Conservation (phyloP, 2,113 vertebrate genomes). For the Malurus elegans region DNA sequence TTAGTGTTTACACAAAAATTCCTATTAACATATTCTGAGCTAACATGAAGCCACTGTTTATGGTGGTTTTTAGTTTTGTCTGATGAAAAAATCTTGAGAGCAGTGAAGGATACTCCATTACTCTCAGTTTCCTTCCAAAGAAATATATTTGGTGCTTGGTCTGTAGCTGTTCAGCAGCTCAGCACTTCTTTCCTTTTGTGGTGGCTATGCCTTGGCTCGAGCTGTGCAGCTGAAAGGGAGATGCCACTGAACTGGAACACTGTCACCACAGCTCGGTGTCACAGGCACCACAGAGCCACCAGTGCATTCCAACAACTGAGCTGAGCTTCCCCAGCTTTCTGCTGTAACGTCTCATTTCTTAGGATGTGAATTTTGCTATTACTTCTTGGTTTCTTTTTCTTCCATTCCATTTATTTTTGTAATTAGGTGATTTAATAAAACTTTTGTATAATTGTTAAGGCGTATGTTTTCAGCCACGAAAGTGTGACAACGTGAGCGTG, state of each 20-base stretch:
- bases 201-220: neutral
- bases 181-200: neutral
- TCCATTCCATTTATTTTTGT: conserved; percentile 13
- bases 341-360: neutral
- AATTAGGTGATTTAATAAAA: conserved; percentile 48
- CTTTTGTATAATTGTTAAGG: neutral
- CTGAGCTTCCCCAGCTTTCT: neutral
- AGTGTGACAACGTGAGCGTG: rapidly evolving
- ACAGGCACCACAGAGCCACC: rapidly evolving
- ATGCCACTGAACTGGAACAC: neutral
- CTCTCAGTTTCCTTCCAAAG: neutral
- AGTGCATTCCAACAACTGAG: neutral
- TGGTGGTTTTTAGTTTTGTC: neutral
- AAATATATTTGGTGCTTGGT: neutral
- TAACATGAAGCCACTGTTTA: rapidly evolving
- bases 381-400: neutral
- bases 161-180: neutral
- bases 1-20: neutral
- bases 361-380: neutral
- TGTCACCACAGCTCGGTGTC: neutral
- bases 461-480: neutral
- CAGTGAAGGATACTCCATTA: rapidly evolving
- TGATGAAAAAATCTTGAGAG: neutral
- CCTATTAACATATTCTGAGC: neutral
- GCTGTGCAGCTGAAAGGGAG: neutral